phyloP scores from a whole-genome alignment of 2,797 vertebrate species.

The Coregonus suidteri region DNA sequence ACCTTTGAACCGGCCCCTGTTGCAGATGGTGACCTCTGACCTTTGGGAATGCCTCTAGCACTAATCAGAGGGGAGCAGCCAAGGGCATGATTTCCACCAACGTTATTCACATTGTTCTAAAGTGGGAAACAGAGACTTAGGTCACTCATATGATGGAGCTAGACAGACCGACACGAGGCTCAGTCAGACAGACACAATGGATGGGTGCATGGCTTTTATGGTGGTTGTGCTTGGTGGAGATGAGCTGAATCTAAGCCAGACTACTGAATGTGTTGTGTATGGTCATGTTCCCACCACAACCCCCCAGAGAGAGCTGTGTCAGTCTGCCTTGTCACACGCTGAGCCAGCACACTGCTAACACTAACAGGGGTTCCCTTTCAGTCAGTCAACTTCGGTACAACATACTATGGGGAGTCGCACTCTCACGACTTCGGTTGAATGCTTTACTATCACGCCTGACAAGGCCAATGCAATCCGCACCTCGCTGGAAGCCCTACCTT shows the following conservation, averaged over 20 bases:
- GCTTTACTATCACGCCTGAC: no score
- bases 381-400: no score
- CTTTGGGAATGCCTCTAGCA: slow-evolving; percentile 51
- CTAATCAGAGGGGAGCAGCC: slow-evolving; percentile 19
- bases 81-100: background rate
- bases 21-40: slow-evolving; percentile 42
- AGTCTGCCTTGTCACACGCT: slow-evolving; percentile 23
- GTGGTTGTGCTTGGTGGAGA: background rate
- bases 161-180: background rate
- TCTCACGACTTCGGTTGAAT: no score
- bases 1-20: slow-evolving; percentile 54
- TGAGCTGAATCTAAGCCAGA: background rate
- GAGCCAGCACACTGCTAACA: slow-evolving; percentile 23
- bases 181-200: background rate
- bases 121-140: background rate
- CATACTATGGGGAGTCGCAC: no score
- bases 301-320: background rate
- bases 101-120: background rate
- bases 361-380: slow-evolving; percentile 27
- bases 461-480: no score
- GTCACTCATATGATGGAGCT: no score
- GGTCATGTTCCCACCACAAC: background rate
- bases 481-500: no score
- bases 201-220: background rate
- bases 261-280: background rate